Percentiles rank a stretch among this genome's conserved stretches.
Evolutionary conservation across 2,888 invertebrate species (phyloP).

Genomic region (Cenopis cana): DNA sequence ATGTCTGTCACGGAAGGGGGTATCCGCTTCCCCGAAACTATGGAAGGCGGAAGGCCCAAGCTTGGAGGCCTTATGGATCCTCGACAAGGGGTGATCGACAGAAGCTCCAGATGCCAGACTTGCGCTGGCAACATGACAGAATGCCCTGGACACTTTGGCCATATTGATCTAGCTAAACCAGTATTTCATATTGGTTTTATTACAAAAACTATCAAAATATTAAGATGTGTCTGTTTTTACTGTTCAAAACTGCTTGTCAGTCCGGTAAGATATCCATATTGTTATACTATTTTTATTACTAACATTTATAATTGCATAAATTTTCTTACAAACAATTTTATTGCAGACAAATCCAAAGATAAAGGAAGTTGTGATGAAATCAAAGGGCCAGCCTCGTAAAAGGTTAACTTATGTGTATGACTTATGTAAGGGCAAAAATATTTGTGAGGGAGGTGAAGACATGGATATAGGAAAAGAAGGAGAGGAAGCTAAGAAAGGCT

Average conservation of each 20-base stretch:
- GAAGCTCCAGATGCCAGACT: conserved; percentile 96
- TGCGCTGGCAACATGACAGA: conserved; percentile 99
- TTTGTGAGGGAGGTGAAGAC: conserved; percentile 99
- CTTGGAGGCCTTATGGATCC: conserved; percentile 99
- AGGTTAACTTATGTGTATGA: conserved; percentile 98
- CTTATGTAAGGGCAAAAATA: conserved; percentile 98
- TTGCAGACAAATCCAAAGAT: conserved; percentile 95
- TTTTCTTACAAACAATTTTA: conserved; percentile 37
- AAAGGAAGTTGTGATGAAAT: conserved; percentile 97
- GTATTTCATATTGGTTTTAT: conserved; percentile 99
- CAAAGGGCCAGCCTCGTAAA: conserved; percentile 98
- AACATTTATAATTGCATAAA: neutral
- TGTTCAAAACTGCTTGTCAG: conserved; percentile 98
- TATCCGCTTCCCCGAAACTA: conserved; percentile 98
- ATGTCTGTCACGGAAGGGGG: conserved; percentile 99
- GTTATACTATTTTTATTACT: conserved; percentile 1
- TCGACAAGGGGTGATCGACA: conserved; percentile 98
- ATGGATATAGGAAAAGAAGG: conserved; percentile 96
- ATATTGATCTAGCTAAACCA: conserved; percentile 98
- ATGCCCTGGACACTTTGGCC: conserved; percentile 99
- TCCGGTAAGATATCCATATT: conserved; percentile 87
- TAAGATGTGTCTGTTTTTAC: conserved; percentile 99
- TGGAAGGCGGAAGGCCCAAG: conserved; percentile 99
- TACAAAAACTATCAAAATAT: conserved; percentile 97
- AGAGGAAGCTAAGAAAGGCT: conserved; percentile 85